These are phyloP conservation scores for Manis pentadactyla DNA, from an alignment of 2,797 vertebrate species.

Conservation along the genomic window DNA sequence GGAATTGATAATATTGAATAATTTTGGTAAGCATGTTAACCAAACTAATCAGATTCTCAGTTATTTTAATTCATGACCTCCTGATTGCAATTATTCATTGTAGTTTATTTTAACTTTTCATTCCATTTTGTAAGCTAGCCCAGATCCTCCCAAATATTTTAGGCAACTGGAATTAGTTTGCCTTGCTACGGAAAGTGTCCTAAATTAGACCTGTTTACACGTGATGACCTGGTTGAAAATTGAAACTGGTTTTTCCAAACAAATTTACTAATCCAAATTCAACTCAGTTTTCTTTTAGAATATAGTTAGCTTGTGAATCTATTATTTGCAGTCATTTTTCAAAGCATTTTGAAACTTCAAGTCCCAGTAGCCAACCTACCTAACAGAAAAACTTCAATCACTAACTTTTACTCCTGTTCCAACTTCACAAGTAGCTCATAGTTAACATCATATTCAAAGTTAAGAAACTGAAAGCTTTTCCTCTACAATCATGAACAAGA, in stretches of 20 bases:
- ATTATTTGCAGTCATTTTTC: neutral
- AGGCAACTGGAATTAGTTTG: neutral
- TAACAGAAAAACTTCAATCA: neutral
- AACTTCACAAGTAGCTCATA: neutral
- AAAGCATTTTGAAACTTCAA: neutral
- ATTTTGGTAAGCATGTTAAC: neutral
- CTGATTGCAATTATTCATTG: neutral
- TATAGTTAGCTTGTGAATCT: neutral
- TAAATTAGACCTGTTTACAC: neutral
- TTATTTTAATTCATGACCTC: neutral
- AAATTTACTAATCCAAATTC: neutral
- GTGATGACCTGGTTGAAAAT: neutral
- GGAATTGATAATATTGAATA: neutral
- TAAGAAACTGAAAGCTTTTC: neutral
- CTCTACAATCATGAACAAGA: neutral
- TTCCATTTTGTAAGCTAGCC: neutral
- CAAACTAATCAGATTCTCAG: neutral
- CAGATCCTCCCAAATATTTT: neutral
- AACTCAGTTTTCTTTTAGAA: neutral
- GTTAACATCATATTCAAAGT: neutral
- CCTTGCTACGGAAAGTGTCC: neutral
- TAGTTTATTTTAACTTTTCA: neutral
- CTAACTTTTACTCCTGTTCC: neutral
- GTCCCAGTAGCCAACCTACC: neutral
- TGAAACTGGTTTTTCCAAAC: neutral